Evolutionary conservation across 2,888 invertebrate species (phyloP).

Genomic region (Clunio marinus): DNA sequence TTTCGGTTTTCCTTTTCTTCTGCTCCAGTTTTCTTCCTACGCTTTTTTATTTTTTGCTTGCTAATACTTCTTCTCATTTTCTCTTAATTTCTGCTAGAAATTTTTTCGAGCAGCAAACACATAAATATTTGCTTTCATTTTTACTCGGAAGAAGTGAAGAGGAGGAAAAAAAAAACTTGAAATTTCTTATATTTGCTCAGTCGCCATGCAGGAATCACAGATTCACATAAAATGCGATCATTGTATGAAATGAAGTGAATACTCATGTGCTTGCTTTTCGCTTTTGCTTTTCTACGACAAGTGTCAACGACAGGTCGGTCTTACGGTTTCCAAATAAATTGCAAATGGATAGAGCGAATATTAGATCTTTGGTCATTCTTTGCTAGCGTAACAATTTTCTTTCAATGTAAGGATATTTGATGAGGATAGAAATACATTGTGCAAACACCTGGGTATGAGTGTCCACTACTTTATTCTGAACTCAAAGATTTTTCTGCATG

Average conservation of each 20-base stretch:
- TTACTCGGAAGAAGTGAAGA: background rate
- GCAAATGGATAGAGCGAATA: too few species aligned
- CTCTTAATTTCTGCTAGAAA: too few species aligned
- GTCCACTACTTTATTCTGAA: background rate
- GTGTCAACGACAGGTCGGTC: background rate
- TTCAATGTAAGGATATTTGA: constrained; percentile 6
- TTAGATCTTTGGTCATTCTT: too few species aligned
- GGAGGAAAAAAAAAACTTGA: too few species aligned
- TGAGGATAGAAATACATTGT: constrained; percentile 5
- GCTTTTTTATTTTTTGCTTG: too few species aligned
- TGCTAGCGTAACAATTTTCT: too few species aligned
- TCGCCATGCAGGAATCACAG: constrained; percentile 19
- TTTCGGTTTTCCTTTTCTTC: constrained; percentile 3
- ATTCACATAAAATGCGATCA: constrained; percentile 17
- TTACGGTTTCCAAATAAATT: too few species aligned
- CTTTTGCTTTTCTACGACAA: background rate
- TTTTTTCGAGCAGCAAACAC: too few species aligned
- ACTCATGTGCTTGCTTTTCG: background rate
- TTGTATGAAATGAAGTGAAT: background rate
- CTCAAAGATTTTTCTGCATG: too few species aligned
- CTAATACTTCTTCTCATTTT: too few species aligned
- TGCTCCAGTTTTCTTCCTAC: background rate
- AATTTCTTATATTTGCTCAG: constrained; percentile 20
- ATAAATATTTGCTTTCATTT: background rate
- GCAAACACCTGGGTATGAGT: background rate